Base-by-base conservation (phyloP, 2,888 invertebrate genomes). In the Amaurobius ferox region DNA sequence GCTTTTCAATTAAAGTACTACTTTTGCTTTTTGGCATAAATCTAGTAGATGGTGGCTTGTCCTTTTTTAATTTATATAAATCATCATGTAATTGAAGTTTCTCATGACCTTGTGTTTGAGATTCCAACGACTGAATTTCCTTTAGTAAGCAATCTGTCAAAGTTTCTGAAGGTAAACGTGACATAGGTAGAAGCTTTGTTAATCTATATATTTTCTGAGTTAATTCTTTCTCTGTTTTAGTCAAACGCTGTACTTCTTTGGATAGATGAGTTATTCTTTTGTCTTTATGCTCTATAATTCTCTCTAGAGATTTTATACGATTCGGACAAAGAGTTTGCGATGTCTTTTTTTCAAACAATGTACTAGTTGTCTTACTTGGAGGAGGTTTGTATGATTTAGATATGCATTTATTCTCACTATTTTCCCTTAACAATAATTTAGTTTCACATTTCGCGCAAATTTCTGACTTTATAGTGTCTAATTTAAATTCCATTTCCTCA, bases 261-360 rank as follows among this genome's bases (percentile, higher is more conserved):
- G 77, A 66, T 32, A 85, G 55, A 39, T 77, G 66, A 0, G 3
- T 2, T 61, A 85, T 85, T 19, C 83, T 40, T 61, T 78, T 85
- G 29, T 85, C 72, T 55, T 85, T 85, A 23, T 85, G 83, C 3
- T 85, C 83, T 11, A 85, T 85, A 11, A 85, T 85, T 55, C 83
- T 35, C 66, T 85, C 61, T 0, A 72, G 28, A 30, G 66, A 70
- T 55, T 77, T 77, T 26, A 77, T 30, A 23, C 72, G 66, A 30
- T 39, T 70, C 0, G 64, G 61, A 26, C n/a, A 35, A 19, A 48
- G 30, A 23, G 40, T n/a, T 11, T 61, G 39, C 9, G 73, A 39
- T 6, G n/a, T 3, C 40, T 68, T 68, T 40, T 68, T 66, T 32
- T 66, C 66, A 19, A 32, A 2, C n/a, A 23, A 2, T 19, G n/a